Evolutionary conservation across 2,888 invertebrate species (phyloP), one percentile per base, ranked within the genome.

Genomic region (Dasypogon diadema): DNA sequence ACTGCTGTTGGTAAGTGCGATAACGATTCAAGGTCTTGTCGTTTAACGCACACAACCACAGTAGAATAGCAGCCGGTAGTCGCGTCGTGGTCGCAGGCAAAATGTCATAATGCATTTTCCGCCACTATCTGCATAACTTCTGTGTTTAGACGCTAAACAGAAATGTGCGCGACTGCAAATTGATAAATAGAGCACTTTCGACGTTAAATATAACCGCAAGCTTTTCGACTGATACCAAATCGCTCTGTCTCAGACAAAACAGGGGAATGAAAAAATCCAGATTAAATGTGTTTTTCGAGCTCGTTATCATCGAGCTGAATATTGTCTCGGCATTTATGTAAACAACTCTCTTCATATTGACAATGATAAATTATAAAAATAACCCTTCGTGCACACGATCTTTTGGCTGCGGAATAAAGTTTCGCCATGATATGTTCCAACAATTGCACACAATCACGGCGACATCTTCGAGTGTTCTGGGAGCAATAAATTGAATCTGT

Each of bases 1-100:
- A 70, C 70, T 70, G 54, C 70, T 70, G 70, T 70, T 70, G 70
- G 70, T 70, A 70, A 54, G 70, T 70, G 70, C 70, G 70, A 70
- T 70, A 70, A 54, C 54, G 70, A 21, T 70, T 70, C 70, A 70
- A 70, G 70, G 70, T 70, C 70, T 70, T 14, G 30, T 12, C 54
- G n/a, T 14, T 54, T 54, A 54, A 46, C 46, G 24, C 16, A 60
- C 60, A 18, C 21, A 12, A n/a, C 16, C 10, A 5, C 16, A 30
- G 14, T 5, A 2, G 18, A 60, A n/a, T 16, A 14, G 30, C 58
- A 24, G 30, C 24, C 10, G 14, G 12, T n/a, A 30, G 10, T 16
- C 1, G 58, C 1, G 55, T 14, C 21, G 18, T 1, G n/a, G n/a
- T 10, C 18, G 21, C 56, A 46, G 3, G 37, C 42, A 65, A 65